Evolutionary conservation across 2,888 invertebrate species (phyloP), one percentile per base, ranked within the genome.

Genomic region (Acleris emargana): DNA sequence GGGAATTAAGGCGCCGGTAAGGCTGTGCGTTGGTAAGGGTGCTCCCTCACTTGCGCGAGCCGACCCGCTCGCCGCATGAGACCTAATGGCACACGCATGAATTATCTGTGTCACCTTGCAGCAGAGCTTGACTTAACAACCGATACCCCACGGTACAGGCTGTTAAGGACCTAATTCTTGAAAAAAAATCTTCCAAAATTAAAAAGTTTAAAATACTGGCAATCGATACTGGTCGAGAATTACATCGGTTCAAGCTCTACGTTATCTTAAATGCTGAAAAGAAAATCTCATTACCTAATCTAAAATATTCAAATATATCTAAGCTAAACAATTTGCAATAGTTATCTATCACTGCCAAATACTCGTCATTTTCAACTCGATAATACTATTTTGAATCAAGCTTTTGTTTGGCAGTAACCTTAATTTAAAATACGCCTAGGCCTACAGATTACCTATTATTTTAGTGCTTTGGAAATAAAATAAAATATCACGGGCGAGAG

Each of bases 21-120:
- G 84, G 91, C 91, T 71, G 90, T 97, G 95, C 98, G 97, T 95
- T 97, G 97, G 95, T 98, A 98, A 93, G 98, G 98, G 96, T 98
- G 98, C 94, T 98, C 98, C 95, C 98, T 95, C 93, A 96, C 95
- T 93, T 97, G 96, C 94, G 96, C 95, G 94, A 97, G 95, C 93
- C 97, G 95, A 87, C 96, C 96, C 93, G 96, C 95, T 82, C 94
- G 94, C 93, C 96, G 96, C 94, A 96, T 96, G 96, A 97, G 96
- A 97, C 95, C 94, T 95, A 94, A 93, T 94, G 93, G 91, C 92
- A 92, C 80, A 91, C 79, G 79, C 78, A 82, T 90, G 84, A 84
- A 89, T 88, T 83, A 89, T 85, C 87, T 88, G 79, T 77, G 77
- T 75, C 79, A 76, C 67, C 53, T 61, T 62, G 51, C 58, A 54